Evolutionary conservation across 2,888 invertebrate genomes (phyloP), one percentile per base, ranked within the genome.

Genomic region (Odontocerum albicorne): DNA sequence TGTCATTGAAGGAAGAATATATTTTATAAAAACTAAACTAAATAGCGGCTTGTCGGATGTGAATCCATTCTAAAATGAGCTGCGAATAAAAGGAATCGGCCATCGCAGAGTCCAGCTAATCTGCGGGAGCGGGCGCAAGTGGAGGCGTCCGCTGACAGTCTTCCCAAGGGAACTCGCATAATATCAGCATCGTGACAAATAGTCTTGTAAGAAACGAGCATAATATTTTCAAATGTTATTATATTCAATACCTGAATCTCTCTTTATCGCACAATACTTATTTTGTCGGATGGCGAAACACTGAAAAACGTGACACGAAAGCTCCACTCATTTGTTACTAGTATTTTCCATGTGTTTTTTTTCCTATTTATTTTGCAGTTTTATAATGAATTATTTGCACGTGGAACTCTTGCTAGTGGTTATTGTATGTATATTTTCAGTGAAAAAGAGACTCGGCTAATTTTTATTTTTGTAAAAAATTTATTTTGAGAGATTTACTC

Each of bases 11-110:
- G 47, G 12, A 38, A 39, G 22, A 22, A 49, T 49, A 49, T 49
- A 38, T 49, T 49, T 49, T 49, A 39, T 49, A 16, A 49, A 21
- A 46, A 38, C n/a, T n/a, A n/a, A n/a, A n/a, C n/a, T 21, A 17
- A 38, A 49, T 22, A 36, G 27, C 47, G 20, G 47, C 47, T 49
- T 46, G 8, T 46, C 35, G 46, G 35, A 46, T 21, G 33, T 35
- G 16, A 46, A 46, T 17, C 10, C 4, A 27, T 27, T 7, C 4
- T 27, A 27, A 27, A 27, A 7, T 7, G 10, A 7, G 27, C 4
- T 7, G 27, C 10, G 10, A 10, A 10, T 7, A 10, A 27, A 10
- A 27, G 10, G 27, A 10, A 10, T 27, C 27, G 10, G 27, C 4
- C 10, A 27, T 27, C 4, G 10, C 27, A 27, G 10, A 27, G n/a